Evolutionary conservation across 2,113 vertebrate genomes (phyloP).

Genomic region (Tragelaphus strepsiceros): DNA sequence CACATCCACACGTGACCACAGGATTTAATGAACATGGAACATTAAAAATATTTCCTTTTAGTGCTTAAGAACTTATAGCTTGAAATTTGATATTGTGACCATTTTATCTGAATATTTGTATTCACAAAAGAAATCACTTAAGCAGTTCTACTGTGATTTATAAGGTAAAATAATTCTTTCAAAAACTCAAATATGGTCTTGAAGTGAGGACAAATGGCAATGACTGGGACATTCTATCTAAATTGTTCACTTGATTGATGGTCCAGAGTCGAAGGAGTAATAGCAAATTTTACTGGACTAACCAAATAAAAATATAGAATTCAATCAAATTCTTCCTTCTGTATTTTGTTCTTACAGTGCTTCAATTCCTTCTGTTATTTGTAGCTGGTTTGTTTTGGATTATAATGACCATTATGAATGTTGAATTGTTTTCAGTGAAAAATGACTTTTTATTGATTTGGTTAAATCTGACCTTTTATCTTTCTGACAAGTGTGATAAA

Average conservation of each 20-base stretch:
- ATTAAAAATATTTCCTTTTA: background rate
- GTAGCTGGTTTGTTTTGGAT: background rate
- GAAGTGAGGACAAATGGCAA: background rate
- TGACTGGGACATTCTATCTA: background rate
- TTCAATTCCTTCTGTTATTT: background rate
- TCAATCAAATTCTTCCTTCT: background rate
- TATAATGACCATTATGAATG: background rate
- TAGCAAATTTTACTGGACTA: background rate
- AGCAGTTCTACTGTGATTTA: background rate
- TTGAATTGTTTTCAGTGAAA: conserved; percentile 17
- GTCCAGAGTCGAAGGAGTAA: background rate
- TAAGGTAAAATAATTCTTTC: background rate
- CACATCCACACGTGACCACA: no score
- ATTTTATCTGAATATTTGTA: background rate
- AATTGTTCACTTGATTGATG: background rate
- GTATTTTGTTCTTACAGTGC: background rate
- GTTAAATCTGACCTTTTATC: conserved; percentile 19
- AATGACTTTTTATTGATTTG: conserved; percentile 22
- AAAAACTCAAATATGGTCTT: background rate
- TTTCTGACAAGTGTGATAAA: background rate
- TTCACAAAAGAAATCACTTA: background rate
- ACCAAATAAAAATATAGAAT: background rate
- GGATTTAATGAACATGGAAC: background rate
- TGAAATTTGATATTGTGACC: background rate
- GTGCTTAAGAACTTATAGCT: background rate